Evolutionary conservation across 2,113 vertebrate species (phyloP), one percentile per base, ranked within the genome.

Genomic region (Noturus placidus): DNA sequence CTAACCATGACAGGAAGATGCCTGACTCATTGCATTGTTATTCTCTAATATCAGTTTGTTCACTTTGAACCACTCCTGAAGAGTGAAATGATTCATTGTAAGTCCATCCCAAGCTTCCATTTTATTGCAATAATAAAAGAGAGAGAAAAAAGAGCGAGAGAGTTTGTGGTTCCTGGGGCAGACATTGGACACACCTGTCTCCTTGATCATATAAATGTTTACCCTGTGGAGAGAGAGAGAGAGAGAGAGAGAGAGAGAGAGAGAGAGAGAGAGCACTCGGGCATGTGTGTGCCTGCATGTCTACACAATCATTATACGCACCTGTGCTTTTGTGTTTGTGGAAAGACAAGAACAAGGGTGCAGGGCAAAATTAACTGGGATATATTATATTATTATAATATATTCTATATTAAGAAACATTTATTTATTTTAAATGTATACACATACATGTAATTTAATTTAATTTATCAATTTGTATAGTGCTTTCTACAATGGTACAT

Each of bases 161-260:
- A 77, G 19, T 11, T 59, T 70, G 6, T 52, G 67, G 46, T 42
- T 87, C 19, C 52, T 72, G 54, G 76, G 30, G 69, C n/a, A 63
- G 69, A 50, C 17, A 80, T 84, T 56, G 59, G 56, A 56, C 85
- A 69, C 82, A 82, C 76, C 77, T 82, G 86, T 67, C 65, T 80
- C n/a, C 54, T 7, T 82, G 86, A 74, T 81, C 17, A 82, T 59
- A 80, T 69, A 9, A 74, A n/a, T 87, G 86, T 87, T 85, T 85
- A 65, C 77, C 77, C 79, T 79, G 86, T 56, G n/a, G 17, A 77
- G 72, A 52, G 42, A 38, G 69, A 15, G 76, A 17, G 27, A 27
- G 25, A 50, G 42, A 50, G 42, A n/a, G 46, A 52, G 74, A 50
- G 74, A 77, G 74, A n/a, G 14, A 17, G 76, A 27, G 25, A 50